Evolutionary conservation across 2,888 invertebrate genomes (phyloP).

Genomic region (Lepidonotus clava): DNA sequence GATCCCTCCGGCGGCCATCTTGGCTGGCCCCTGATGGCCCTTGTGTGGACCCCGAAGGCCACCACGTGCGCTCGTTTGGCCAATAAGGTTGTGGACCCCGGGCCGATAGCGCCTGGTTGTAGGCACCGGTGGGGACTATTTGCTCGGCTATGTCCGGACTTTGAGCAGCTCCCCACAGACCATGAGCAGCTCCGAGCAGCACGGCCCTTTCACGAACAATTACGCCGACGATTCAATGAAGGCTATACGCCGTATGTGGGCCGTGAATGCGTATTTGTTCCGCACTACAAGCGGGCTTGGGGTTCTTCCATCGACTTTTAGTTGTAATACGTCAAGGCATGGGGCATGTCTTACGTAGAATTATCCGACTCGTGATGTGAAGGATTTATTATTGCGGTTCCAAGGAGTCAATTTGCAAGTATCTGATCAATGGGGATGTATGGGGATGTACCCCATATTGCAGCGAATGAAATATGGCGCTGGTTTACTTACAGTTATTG

Average conservation of each 20-base stretch:
- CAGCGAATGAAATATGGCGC: no score
- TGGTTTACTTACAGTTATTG: no score
- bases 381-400: no score
- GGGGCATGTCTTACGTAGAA: no score
- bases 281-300: background rate
- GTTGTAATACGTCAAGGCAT: no score
- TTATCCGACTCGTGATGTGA: no score
- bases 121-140: conserved; percentile 36
- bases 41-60: conserved; percentile 36
- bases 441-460: no score
- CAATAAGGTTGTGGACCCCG: conserved; percentile 24
- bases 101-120: conserved; percentile 17
- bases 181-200: conserved; percentile 22
- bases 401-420: no score
- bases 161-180: conserved; percentile 5
- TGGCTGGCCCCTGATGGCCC: conserved; percentile 45
- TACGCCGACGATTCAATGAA: conserved; percentile 46
- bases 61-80: conserved; percentile 35
- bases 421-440: no score
- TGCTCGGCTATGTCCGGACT: background rate
- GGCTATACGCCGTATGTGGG: conserved; percentile 22
- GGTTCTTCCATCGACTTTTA: background rate
- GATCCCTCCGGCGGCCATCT: conserved; percentile 30
- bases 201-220: conserved; percentile 49
- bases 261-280: conserved; percentile 31